phyloP scores from a whole-genome alignment of 2,888 invertebrate species.

The Mystacides longicornis region DNA sequence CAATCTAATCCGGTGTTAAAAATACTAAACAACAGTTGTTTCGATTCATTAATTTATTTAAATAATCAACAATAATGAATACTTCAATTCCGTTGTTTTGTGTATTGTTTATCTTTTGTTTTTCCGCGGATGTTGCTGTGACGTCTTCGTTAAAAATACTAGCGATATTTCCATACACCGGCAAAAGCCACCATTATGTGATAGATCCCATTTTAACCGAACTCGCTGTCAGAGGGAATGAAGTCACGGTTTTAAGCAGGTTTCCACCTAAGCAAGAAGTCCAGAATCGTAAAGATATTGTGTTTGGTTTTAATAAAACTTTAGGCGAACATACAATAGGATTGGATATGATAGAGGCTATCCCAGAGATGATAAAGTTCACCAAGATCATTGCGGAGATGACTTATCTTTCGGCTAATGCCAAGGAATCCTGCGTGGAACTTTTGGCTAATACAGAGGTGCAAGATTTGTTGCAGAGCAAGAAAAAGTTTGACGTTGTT shows the following conservation, averaged over 20 bases:
- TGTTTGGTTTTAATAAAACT: too few species aligned
- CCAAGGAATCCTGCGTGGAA: conserved; percentile 45
- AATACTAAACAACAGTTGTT: too few species aligned
- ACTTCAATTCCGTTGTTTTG: too few species aligned
- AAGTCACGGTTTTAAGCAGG: conserved; percentile 49
- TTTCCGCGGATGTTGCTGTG: too few species aligned
- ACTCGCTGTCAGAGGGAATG: conserved; percentile 45
- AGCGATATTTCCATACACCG: conserved; percentile 45
- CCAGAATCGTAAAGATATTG: conserved; percentile 48
- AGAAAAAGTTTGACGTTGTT: conserved; percentile 59
- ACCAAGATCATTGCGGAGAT: conserved; percentile 40
- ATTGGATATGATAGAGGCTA: conserved; percentile 32
- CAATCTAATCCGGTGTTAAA: too few species aligned
- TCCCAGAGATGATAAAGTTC: conserved; percentile 13
- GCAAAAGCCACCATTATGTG: conserved; percentile 47
- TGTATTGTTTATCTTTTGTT: too few species aligned
- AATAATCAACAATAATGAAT: too few species aligned
- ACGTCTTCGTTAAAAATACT: conserved; percentile 38
- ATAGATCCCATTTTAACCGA: conserved; percentile 46
- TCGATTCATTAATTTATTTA: too few species aligned
- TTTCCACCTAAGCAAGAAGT: conserved; percentile 43
- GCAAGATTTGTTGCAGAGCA: conserved; percentile 43
- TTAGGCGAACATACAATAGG: conserved; percentile 34
- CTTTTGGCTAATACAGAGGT: conserved; percentile 47
- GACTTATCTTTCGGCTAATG: conserved; percentile 27